These are phyloP conservation scores for Anthonomus grandis DNA, from an alignment of 1,140 invertebrate species.

Conservation along the genomic window DNA sequence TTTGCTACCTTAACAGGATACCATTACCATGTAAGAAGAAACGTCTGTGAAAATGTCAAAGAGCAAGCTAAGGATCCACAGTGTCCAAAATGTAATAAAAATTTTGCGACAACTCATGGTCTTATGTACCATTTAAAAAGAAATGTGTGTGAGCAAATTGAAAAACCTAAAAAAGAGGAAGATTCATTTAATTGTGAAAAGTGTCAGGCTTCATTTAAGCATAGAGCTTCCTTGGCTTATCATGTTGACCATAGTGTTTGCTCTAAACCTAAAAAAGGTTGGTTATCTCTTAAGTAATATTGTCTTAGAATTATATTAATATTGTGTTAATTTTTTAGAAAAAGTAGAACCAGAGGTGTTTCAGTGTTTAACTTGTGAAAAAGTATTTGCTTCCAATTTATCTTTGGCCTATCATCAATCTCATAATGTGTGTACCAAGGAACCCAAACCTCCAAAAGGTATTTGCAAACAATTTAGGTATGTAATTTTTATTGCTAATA, in stretches of 20 bases:
- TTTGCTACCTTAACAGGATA: slow-evolving; percentile 11
- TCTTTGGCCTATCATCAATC: too few relatives aligned
- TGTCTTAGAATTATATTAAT: too few relatives aligned
- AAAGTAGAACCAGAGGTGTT: too few relatives aligned
- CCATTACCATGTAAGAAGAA: slow-evolving; percentile 7
- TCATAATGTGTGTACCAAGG: too few relatives aligned
- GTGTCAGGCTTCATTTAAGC: slow-evolving; percentile 14
- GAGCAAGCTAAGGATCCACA: slow-evolving; percentile 10
- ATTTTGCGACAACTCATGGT: slow-evolving; percentile 6
- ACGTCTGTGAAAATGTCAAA: slow-evolving; percentile 4
- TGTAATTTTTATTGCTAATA: too few relatives aligned
- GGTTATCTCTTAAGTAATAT: background rate
- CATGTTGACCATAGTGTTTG: slow-evolving; percentile 20
- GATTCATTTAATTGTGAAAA: slow-evolving; percentile 6
- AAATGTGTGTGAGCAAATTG: slow-evolving; percentile 5
- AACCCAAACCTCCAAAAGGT: too few relatives aligned
- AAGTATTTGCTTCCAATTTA: too few relatives aligned
- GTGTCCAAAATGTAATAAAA: slow-evolving; percentile 11
- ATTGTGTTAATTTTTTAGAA: too few relatives aligned
- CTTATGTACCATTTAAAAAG: slow-evolving; percentile 16
- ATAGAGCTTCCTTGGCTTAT: slow-evolving; percentile 9
- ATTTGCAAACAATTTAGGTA: background rate
- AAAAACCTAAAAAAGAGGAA: slow-evolving; percentile 4
- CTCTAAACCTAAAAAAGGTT: slow-evolving; percentile 20
- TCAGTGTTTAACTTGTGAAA: too few relatives aligned